Evolutionary conservation across 2,113 vertebrate species (phyloP), one percentile per base, ranked within the genome.

Genomic region (Heptranchias perlo): DNA sequence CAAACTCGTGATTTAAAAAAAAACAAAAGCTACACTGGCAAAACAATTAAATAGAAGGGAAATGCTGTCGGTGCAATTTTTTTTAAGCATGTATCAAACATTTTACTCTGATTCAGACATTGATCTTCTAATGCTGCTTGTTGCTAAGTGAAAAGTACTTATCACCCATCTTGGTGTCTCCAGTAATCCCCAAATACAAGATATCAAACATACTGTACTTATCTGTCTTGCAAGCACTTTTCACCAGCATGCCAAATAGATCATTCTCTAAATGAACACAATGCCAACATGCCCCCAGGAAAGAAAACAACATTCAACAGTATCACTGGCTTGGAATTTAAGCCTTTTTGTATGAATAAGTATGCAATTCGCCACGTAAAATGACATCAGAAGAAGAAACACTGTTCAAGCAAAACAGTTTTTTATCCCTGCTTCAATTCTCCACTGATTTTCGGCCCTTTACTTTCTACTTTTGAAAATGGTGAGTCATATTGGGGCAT

Each of bases 111-210:
- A 94, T 47, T 67, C 92, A 94, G 92, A 67, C 64, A 67, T 44
- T 67, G 35, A 67, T 49, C 25, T 18, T 94, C 4, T 67, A 67
- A 94, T 28, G 25, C 64, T 94, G 93, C 39, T 67, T 94, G 64
- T 67, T 28, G 25, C 93, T 25, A 28, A 94, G 93, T 47, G 61
- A 47, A 49, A 67, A 47, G 44, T 64, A 47, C 61, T 94, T 94
- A 94, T 94, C 93, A 67, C 23, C 18, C 44, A 94, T 67, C 93
- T 94, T 44, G n/a, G 93, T 67, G 93, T 94, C 93, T 94, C 62
- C 62, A 25, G n/a, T 94, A 67, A 44, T 94, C n/a, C 21, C n/a
- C 5, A 94, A 94, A 94, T 64, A 94, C 49, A 14, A 67, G 93
- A 94, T 94, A 14, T 21, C 39, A 94, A 94, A 67, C 62, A 67